Conservation (phyloP, 2,113 vertebrate species). For the Forbesichthys papilliferus region DNA sequence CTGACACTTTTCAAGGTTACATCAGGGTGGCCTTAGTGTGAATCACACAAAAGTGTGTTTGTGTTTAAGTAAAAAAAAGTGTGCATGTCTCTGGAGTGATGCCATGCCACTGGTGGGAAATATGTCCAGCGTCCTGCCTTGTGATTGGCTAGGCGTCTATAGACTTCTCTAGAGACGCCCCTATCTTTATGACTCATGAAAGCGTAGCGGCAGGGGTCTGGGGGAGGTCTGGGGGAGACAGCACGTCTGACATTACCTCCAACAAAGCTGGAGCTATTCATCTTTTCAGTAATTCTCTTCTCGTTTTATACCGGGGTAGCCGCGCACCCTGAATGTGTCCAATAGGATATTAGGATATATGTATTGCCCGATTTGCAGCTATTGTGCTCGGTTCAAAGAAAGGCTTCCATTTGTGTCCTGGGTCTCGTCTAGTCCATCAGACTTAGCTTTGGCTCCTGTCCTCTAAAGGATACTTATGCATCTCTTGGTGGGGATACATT, state of each 20-base stretch:
- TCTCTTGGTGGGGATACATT: conserved; percentile 40
- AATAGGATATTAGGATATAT: too few relatives aligned
- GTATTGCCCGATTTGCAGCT: conserved; percentile 1
- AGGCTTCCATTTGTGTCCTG: conserved; percentile 34
- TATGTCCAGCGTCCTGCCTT: conserved; percentile 8
- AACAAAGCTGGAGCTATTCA: conserved; percentile 18
- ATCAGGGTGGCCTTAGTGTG: too few relatives aligned
- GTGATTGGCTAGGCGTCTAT: conserved; percentile 13
- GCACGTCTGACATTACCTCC: conserved; percentile 8
- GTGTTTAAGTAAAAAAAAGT: too few relatives aligned
- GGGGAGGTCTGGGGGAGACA: conserved; percentile 7
- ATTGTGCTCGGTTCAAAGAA: conserved; percentile 42
- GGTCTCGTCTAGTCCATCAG: conserved; percentile 11
- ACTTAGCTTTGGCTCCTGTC: conserved; percentile 13
- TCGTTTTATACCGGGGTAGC: too few relatives aligned
- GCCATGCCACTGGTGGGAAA: conserved; percentile 2
- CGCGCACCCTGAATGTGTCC: too few relatives aligned
- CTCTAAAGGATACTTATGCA: conserved; percentile 52
- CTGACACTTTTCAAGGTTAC: too few relatives aligned
- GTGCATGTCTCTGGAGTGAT: too few relatives aligned
- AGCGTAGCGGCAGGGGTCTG: conserved; percentile 6
- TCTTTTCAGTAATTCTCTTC: conserved; percentile 23
- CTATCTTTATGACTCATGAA: conserved; percentile 21
- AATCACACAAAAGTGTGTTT: too few relatives aligned
- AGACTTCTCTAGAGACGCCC: conserved; percentile 9